phyloP scores from a whole-genome alignment of 2,888 invertebrate species.

The Miltochrista miniata region DNA sequence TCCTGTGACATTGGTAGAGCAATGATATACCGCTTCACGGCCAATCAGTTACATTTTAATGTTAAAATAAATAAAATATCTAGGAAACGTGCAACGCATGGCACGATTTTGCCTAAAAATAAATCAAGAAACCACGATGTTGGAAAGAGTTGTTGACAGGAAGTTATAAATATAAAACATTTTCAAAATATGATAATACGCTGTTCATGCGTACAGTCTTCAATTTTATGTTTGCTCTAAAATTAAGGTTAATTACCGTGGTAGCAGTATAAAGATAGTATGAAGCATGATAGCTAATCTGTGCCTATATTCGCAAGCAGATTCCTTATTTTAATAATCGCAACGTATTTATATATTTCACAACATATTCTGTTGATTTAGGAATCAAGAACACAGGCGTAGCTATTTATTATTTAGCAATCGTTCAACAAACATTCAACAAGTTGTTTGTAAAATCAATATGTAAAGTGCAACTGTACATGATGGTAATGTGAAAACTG shows the following conservation, averaged over 20 bases:
- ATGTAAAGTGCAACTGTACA: slow-evolving; percentile 17
- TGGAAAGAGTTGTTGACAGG: slow-evolving; percentile 47
- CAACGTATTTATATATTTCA: background rate
- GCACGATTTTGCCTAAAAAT: slow-evolving; percentile 43
- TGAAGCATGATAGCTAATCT: slow-evolving; percentile 14
- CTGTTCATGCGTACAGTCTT: slow-evolving; percentile 29
- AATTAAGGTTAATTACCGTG: slow-evolving; percentile 31
- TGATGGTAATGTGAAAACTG: slow-evolving; percentile 1
- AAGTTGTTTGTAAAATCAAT: slow-evolving; percentile 58
- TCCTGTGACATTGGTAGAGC: slow-evolving; percentile 21
- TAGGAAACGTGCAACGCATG: slow-evolving; percentile 36
- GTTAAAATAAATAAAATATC: slow-evolving; percentile 29
- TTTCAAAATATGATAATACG: slow-evolving; percentile 39
- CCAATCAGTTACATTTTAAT: slow-evolving; percentile 26
- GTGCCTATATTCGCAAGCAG: background rate
- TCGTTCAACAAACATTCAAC: slow-evolving; percentile 67
- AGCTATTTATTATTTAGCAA: slow-evolving; percentile 24
- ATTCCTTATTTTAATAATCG: background rate
- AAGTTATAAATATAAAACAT: slow-evolving; percentile 48
- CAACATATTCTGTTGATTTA: background rate
- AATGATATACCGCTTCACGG: slow-evolving; percentile 17
- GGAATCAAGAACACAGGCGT: slow-evolving; percentile 3
- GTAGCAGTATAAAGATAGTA: slow-evolving; percentile 18
- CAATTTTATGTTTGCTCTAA: slow-evolving; percentile 27
- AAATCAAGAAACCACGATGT: slow-evolving; percentile 37